Conservation (phyloP, 2,888 invertebrate species). For the Agriopis marginaria region DNA sequence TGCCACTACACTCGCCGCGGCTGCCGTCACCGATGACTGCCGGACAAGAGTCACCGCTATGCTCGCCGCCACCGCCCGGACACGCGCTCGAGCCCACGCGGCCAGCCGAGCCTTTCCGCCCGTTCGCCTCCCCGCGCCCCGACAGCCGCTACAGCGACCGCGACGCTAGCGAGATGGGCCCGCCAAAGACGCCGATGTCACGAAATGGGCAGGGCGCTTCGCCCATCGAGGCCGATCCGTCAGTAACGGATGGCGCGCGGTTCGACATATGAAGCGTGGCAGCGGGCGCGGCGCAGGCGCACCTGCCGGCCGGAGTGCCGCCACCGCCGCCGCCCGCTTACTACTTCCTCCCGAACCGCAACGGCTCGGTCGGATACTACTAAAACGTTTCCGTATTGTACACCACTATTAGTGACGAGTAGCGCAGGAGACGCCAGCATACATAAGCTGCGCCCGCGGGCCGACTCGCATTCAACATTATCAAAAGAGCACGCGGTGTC, state of each 20-base stretch:
- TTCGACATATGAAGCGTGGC: slow-evolving; percentile 84
- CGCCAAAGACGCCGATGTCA: slow-evolving; percentile 73
- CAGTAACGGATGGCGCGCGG: slow-evolving; percentile 86
- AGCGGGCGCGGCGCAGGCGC: slow-evolving; percentile 72
- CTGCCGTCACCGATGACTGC: slow-evolving; percentile 85
- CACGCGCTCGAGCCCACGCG: slow-evolving; percentile 88
- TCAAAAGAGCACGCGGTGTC: slow-evolving; percentile 27
- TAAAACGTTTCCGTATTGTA: slow-evolving; percentile 50
- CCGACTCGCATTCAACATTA: slow-evolving; percentile 14
- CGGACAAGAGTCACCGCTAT: slow-evolving; percentile 87
- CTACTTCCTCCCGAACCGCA: slow-evolving; percentile 79
- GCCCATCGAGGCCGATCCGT: slow-evolving; percentile 87
- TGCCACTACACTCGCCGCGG: slow-evolving; percentile 77
- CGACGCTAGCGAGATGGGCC: slow-evolving; percentile 83
- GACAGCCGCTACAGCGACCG: slow-evolving; percentile 89
- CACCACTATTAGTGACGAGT: slow-evolving; percentile 40
- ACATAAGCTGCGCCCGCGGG: not conserved
- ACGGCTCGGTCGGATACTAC: slow-evolving; percentile 76
- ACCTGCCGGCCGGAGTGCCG: slow-evolving; percentile 48
- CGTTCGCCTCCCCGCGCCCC: slow-evolving; percentile 85
- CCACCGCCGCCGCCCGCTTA: slow-evolving; percentile 73
- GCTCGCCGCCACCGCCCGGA: slow-evolving; percentile 88
- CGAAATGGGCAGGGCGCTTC: slow-evolving; percentile 80
- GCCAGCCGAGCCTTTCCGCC: slow-evolving; percentile 84
- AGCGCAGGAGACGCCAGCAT: slow-evolving; percentile 20